These are phyloP conservation scores for Onychomys arenicola DNA, from an alignment of 2,797 vertebrate genomes.

Conservation along the genomic window DNA sequence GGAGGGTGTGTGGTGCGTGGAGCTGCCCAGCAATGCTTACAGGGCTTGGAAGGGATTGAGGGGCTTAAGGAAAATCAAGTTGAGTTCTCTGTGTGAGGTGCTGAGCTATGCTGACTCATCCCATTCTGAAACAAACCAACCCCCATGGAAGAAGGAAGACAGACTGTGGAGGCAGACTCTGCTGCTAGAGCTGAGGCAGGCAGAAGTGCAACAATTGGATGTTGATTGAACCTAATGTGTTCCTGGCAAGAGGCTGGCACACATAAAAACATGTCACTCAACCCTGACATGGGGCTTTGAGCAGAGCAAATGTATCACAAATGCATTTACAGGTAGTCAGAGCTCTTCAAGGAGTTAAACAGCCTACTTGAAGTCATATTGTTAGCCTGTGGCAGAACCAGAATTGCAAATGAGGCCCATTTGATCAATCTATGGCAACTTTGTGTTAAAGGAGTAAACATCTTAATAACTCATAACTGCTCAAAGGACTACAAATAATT, in stretches of 20 bases:
- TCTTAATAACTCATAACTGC: not conserved
- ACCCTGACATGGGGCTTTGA: not conserved
- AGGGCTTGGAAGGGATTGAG: not conserved
- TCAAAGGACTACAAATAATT: not conserved
- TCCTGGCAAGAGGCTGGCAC: not conserved
- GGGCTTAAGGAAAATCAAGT: not conserved
- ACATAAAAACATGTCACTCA: not conserved
- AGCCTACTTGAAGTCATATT: not conserved
- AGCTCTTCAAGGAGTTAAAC: not conserved
- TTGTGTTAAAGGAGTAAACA: not conserved
- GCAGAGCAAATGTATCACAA: not conserved
- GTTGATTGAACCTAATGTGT: not conserved
- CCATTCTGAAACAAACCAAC: not conserved
- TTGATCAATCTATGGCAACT: not conserved
- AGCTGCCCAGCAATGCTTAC: not conserved
- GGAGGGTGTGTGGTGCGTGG: accelerated
- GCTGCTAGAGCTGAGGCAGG: not conserved
- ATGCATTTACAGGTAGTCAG: not conserved
- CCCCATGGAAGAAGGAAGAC: not conserved
- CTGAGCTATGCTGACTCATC: slow-evolving; percentile 26
- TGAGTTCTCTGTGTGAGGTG: not conserved
- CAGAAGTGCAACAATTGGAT: not conserved
- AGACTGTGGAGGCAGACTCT: not conserved
- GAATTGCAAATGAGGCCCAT: not conserved
- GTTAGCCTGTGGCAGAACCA: not conserved